Evolutionary conservation across 2,113 vertebrate species (phyloP).

Genomic region (Pterophyllum scalare): DNA sequence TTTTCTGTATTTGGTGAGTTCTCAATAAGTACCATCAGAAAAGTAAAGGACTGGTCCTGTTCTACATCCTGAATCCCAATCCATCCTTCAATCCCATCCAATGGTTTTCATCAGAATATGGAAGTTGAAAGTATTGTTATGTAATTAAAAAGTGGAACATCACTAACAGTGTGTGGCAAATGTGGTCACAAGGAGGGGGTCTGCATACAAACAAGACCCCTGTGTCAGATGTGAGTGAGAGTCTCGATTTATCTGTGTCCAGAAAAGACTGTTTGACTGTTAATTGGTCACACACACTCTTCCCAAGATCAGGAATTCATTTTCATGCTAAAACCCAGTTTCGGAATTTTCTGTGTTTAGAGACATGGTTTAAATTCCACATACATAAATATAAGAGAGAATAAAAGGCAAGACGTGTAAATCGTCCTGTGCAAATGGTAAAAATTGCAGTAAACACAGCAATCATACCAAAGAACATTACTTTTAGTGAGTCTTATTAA

Average conservation of each 20-base stretch:
- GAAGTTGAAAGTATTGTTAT: not conserved
- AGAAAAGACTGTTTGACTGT: not conserved
- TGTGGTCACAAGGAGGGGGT: not conserved
- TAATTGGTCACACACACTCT: not conserved
- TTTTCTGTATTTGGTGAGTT: too few relatives aligned
- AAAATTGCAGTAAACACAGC: not conserved
- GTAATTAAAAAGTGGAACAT: not conserved
- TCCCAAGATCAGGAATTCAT: not conserved
- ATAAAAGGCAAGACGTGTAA: not conserved
- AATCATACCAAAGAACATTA: not conserved
- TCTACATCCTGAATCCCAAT: too few relatives aligned
- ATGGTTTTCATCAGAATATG: not conserved
- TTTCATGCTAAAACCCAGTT: not conserved
- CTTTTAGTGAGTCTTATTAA: constrained; percentile 1
- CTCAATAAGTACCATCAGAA: too few relatives aligned
- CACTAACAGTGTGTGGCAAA: not conserved
- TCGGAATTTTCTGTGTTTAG: not conserved
- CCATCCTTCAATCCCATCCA: not conserved
- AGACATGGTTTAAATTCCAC: not conserved
- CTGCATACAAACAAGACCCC: not conserved
- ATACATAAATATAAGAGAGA: not conserved
- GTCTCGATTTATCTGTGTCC: not conserved
- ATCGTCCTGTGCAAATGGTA: not conserved
- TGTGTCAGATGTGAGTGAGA: not conserved
- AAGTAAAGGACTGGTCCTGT: too few relatives aligned